phyloP scores from a whole-genome alignment of 2,888 invertebrate genomes.

The Phymatocera aterrima region DNA sequence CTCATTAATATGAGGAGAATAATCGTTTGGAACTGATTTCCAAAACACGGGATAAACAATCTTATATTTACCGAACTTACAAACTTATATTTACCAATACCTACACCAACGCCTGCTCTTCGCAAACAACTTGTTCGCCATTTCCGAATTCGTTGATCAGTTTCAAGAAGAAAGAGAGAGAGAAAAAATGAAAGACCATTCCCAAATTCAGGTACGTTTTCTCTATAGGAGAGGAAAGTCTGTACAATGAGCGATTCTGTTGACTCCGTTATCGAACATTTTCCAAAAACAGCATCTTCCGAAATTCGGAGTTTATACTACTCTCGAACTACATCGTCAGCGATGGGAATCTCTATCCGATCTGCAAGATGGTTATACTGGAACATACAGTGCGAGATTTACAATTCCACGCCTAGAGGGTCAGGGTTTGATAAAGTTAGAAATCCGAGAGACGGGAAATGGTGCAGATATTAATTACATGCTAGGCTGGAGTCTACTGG shows the following conservation, averaged over 20 bases:
- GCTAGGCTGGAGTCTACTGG: not conserved
- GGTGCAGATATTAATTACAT: constrained; percentile 32
- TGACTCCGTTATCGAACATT: too few relatives aligned
- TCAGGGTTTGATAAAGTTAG: constrained; percentile 16
- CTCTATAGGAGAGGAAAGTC: too few relatives aligned
- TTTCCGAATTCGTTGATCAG: not conserved
- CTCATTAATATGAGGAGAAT: not conserved
- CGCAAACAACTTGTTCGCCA: constrained; percentile 25
- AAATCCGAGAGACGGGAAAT: not conserved
- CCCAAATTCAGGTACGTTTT: not conserved
- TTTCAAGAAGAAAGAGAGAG: not conserved
- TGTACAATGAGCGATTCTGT: too few relatives aligned
- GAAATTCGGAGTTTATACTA: not conserved
- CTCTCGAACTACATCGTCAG: not conserved
- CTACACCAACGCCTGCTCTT: not conserved
- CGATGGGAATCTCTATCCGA: not conserved
- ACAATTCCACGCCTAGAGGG: not conserved
- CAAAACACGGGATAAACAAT: constrained; percentile 22
- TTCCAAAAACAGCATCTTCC: not conserved
- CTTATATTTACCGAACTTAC: constrained; percentile 17
- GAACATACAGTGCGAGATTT: not conserved
- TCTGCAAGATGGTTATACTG: not conserved
- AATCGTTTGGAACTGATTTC: not conserved
- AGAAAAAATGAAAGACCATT: not conserved
- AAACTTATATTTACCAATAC: not conserved